These are phyloP conservation scores for Drosophila ochracea DNA, from an alignment of 2,888 invertebrate genomes.

Conservation along the genomic window DNA sequence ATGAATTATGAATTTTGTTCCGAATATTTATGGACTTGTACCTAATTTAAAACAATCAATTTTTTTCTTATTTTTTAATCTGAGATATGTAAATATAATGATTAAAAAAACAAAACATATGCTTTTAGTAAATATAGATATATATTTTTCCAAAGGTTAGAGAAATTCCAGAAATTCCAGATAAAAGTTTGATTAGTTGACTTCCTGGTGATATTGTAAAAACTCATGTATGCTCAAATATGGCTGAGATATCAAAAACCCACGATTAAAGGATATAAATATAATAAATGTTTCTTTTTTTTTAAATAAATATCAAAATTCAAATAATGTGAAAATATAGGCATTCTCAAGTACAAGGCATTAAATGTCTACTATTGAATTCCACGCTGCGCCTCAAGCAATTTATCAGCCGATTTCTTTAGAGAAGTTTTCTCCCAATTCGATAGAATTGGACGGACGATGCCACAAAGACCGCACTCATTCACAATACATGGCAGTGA, in stretches of 20 bases:
- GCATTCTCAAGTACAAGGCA: neutral
- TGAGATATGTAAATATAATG: neutral
- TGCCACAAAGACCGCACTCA: conserved; percentile 88
- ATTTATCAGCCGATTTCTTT: conserved; percentile 87
- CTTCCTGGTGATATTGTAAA: neutral
- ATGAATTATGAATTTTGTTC: conserved; percentile 30
- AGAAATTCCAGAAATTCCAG: neutral
- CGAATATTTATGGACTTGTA: conserved; percentile 16
- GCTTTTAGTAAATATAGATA: neutral
- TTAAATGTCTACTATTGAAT: conserved; percentile 24
- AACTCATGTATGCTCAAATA: neutral
- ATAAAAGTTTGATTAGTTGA: neutral
- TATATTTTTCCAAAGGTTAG: neutral
- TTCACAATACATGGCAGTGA: conserved; percentile 92
- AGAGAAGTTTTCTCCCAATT: conserved; percentile 87
- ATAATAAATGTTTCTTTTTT: neutral
- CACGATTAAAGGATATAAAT: neutral
- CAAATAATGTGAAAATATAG: neutral
- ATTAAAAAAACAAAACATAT: conserved; percentile 17
- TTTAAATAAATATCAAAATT: neutral
- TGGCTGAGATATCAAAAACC: neutral
- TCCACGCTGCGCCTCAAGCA: conserved; percentile 80
- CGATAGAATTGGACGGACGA: conserved; percentile 89
- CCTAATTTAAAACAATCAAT: conserved; percentile 11
- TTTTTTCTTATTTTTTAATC: neutral